These are phyloP conservation scores for Lasiurus borealis DNA, from an alignment of 2,113 vertebrate species.

Conservation along the genomic window DNA sequence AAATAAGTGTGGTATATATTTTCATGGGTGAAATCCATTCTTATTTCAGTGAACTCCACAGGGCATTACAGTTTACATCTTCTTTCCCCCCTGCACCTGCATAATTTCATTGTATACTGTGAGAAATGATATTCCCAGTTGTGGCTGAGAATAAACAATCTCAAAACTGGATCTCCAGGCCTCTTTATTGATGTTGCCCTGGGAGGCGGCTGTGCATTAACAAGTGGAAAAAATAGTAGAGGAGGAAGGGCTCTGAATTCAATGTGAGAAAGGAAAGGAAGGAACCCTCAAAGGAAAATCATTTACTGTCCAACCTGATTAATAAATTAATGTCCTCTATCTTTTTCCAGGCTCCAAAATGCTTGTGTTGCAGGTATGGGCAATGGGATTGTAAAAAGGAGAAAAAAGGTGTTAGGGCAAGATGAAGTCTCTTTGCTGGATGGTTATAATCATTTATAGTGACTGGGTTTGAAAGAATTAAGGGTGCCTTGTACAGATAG, in stretches of 20 bases:
- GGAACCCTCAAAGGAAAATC: not conserved
- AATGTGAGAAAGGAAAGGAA: not conserved
- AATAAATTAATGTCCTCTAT: conserved; percentile 52
- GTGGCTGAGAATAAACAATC: conserved; percentile 44
- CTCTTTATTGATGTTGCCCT: conserved; percentile 51
- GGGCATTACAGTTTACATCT: not conserved
- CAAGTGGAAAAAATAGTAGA: not conserved
- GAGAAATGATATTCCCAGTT: conserved; percentile 46
- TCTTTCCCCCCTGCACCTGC: not conserved
- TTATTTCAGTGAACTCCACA: conserved; percentile 6
- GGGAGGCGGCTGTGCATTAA: not conserved
- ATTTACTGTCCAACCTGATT: conserved; percentile 11
- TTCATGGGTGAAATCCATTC: not conserved
- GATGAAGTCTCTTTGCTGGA: not conserved
- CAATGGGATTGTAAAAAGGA: not conserved
- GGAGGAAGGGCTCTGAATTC: not conserved
- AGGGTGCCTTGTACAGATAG: not conserved
- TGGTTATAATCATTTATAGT: conserved; percentile 38
- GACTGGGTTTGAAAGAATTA: not conserved
- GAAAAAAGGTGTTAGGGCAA: not conserved
- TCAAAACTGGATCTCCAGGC: conserved; percentile 30
- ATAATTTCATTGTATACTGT: not conserved
- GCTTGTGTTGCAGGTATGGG: not conserved
- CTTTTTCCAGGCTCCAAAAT: not conserved
- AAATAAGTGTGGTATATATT: not conserved